These are phyloP conservation scores for Chionis minor DNA, from an alignment of 2,113 vertebrate species.

Conservation along the genomic window DNA sequence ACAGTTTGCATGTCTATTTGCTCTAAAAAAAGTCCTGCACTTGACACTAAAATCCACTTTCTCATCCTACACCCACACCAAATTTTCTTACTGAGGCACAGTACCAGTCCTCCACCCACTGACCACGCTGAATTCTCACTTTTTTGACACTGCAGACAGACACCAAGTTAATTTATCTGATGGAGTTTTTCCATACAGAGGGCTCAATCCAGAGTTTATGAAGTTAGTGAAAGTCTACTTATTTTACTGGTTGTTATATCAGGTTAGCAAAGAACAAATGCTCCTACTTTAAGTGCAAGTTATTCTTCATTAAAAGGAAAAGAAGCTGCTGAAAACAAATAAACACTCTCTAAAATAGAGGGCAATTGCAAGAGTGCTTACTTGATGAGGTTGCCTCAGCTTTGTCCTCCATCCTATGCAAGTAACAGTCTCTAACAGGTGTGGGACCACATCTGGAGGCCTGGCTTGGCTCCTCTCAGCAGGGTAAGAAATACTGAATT, in stretches of 20 bases:
- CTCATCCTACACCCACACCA: neutral
- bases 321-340: neutral
- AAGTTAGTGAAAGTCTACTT: neutral
- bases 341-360: neutral
- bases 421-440: accelerated
- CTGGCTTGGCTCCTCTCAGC: neutral
- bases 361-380: neutral
- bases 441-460: neutral
- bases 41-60: conserved; percentile 27
- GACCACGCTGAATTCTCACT: neutral
- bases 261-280: neutral
- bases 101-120: neutral
- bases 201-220: neutral
- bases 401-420: neutral
- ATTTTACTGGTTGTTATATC: neutral
- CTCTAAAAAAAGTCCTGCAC: neutral
- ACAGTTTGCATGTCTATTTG: neutral
- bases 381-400: neutral
- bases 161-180: neutral
- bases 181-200: neutral
- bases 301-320: neutral
- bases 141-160: neutral
- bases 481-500: neutral
- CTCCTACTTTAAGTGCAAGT: neutral
- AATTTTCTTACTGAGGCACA: neutral